Base-by-base conservation (phyloP, 2,888 invertebrate species). In the Rhagonycha lutea region DNA sequence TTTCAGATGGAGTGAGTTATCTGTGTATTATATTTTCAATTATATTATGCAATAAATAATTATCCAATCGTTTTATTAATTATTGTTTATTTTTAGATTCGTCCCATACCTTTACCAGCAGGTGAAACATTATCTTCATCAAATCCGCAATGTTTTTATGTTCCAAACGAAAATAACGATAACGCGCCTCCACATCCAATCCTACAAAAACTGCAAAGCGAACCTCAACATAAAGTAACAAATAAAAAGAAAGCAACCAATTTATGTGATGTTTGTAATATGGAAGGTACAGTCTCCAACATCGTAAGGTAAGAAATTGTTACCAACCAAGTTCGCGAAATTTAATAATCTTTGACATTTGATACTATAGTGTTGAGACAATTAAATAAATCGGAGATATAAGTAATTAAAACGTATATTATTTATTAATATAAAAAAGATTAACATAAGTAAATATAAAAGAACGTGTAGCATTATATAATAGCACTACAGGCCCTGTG, bases 101-200 rank as follows among this genome's bases (percentile, higher is more conserved):
- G 94, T 86, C 93, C 94, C 4, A 94, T 94, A 82, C 94, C 94
- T 4, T 90, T 95, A 83, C 94, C 94, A 14, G 94, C 94, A 74
- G 95, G 95, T 1, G 92, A 93, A 47, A 88, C 91, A 28, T 88
- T 89, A 1, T 90, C 90, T 0, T 89, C 88, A 76, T 89, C 90
- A n/a, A 94, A 93, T 84, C 94, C 94, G 0, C 94, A 94, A 84
- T 93, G 94, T 89, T 95, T 95, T 85, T 94, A 94, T 84, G 94
- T 94, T 10, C 93, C 93, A 0, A 93, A 93, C 7, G 93, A 91
- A 79, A 91, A 90, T 80, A 91, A 91, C 79, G 91, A 91, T 78
- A 89, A 81, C 84, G 88, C 88, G 1, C 88, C 89, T 5, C 85
- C 86, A 4, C 85, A 81, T 11, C 77, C 70, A 18, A 67, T 29